A percentile compares a stretch with the other conserved stretches of the same genome.
Evolutionary conservation across 2,113 vertebrate genomes (phyloP).

Genomic region (Pelusios castaneus): DNA sequence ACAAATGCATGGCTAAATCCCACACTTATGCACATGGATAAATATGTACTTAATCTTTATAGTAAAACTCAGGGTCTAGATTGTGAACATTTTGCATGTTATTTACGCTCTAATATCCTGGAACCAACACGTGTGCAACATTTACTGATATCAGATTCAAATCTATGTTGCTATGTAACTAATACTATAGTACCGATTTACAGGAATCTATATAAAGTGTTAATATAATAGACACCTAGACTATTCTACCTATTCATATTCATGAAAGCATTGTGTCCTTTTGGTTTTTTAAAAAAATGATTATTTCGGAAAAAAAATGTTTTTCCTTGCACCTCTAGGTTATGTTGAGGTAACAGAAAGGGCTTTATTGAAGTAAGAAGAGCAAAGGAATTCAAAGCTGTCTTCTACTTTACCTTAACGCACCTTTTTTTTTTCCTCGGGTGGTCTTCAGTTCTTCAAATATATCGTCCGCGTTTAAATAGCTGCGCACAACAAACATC

Average conservation of each 20-base stretch:
- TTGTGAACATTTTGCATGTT: constrained; percentile 24
- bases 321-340: background rate
- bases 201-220: background rate
- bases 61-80: background rate
- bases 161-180: constrained; percentile 34
- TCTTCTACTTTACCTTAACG: background rate
- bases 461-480: background rate
- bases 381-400: background rate
- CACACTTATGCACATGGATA: background rate
- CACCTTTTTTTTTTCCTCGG: background rate
- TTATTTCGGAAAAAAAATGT: background rate
- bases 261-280: background rate
- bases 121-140: background rate
- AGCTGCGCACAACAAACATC: background rate
- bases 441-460: background rate
- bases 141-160: background rate
- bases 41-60: background rate
- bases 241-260: background rate
- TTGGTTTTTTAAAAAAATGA: background rate
- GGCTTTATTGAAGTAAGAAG: background rate
- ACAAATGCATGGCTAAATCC: background rate
- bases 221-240: constrained; percentile 31
- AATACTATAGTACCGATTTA: constrained; percentile 33
- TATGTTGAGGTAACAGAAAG: background rate
- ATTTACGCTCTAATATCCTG: background rate